Evolutionary conservation across 2,113 vertebrate species (phyloP), one percentile per base, ranked within the genome.

Genomic region (Myanophis thanlyinensis): DNA sequence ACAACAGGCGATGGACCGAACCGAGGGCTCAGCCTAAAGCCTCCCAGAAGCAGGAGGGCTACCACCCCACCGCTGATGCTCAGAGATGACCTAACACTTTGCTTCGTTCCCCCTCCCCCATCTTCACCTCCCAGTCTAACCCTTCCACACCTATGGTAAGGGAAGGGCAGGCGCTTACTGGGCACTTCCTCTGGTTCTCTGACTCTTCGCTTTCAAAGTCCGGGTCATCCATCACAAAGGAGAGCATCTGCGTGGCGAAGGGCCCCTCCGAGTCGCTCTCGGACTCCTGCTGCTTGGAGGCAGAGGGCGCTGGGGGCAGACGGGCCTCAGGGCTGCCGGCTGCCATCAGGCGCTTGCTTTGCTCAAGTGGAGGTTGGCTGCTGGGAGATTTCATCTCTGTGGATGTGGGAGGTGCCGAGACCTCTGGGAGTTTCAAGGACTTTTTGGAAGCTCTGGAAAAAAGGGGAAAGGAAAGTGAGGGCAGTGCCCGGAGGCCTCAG

Each of bases 221-320:
- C 0, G 99, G 99, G 96, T 99, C 99, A 0, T 99, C 99, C 99
- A 99, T 98, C 94, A 99, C 96, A 1, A 99, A 99, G 0, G 99
- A 99, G 46, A 99, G 98, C 98, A 99, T 98, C 96, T 99, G 99
- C 22, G 98, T 98, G 13, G 99, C 98, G 0, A 98, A 97, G 0
- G 99, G 98, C 8, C 98, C 98, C 93, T 99, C 99, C 0, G 95
- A 96, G 90, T 99, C 99, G 0, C 98, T 98, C 62, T 99, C 99
- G 0, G 99, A 99, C 0, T 98, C 98, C 3, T 73, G 95, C 51
- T 53, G 94, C 53, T 96, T 97, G 10, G 85, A 90, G 48, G 91
- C 18, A 5, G 94, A 48, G 91, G 87, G 22, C 27, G 73, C 25
- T 40, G 35, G n/a, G 13, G n/a, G 15, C 5, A 5, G 15, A 8